Evolutionary conservation across 2,888 invertebrate genomes (phyloP), one percentile per base, ranked within the genome.

Genomic region (Lithophane leautieri): DNA sequence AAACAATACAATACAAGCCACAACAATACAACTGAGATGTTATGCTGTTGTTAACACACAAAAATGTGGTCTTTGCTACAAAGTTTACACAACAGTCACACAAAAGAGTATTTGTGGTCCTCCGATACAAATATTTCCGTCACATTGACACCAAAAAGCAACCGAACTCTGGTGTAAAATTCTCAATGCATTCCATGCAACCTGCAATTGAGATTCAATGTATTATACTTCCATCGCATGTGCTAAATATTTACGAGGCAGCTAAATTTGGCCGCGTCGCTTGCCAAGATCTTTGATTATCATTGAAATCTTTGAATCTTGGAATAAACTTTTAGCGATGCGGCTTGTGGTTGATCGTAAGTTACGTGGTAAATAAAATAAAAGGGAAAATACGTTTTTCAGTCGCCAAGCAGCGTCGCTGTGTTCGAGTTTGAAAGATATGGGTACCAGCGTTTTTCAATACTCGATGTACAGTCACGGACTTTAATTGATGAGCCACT

Each of bases 251-350:
- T 84, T 84, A 84, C 73, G 84, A 81, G 40, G 50, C 22, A 56
- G 28, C 78, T 81, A 84, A 78, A 84, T 78, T 84, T 50, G 72
- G 76, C 74, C 44, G 28, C 47, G 19, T 62, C 69, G 40, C 78
- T 74, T 74, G 84, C 84, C 81, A 81, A 81, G 63, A 76, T 76
- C 78, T 84, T 81, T 56, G 73, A 76, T 84, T 81, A 72, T 76
- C 76, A 78, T 73, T 47, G 50, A 79, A 82, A 79, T 79, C 75
- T 79, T 56, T 82, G 34, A 58, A 73, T 83, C 69, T 60, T 54
- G 44, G 28, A 54, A 65, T 65, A 73, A 34, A 70, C 79, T 74
- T 73, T 68, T 44, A 60, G 22, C 74, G 42, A 25, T 19, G 47
- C 28, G 22, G 58, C 28, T 73, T 58, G 25, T 4, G 28, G 61